Percentiles rank a stretch among this genome's conserved stretches.
Conservation (phyloP, 2,113 vertebrate species). For the Sardina pilchardus region DNA sequence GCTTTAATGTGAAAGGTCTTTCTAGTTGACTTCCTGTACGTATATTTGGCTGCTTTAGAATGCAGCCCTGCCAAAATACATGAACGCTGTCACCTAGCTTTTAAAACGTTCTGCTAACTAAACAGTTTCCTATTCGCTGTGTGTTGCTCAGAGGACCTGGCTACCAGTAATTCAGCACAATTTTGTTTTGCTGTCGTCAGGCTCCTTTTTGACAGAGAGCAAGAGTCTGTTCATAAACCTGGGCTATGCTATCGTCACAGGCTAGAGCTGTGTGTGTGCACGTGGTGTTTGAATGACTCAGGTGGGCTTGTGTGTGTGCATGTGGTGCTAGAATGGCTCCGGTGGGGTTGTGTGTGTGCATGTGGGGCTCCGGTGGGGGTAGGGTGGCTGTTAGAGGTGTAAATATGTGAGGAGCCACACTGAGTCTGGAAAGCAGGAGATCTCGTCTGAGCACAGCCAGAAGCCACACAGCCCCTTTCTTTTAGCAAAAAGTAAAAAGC, state of each 20-base stretch:
- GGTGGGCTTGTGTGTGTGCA: too few species aligned
- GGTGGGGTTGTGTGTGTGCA: neutral
- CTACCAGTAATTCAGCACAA: neutral
- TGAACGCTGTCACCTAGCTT: neutral
- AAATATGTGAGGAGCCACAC: neutral
- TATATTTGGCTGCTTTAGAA: neutral
- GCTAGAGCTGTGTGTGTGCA: neutral
- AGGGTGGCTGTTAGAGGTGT: neutral
- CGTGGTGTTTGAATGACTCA: neutral
- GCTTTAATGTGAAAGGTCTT: neutral
- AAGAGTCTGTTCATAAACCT: neutral
- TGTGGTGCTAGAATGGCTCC: neutral
- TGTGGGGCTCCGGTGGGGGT: neutral
- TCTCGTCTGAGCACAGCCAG: neutral
- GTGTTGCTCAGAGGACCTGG: neutral
- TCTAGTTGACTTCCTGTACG: neutral
- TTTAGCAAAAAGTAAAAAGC: neutral
- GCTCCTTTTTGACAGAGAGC: too few species aligned
- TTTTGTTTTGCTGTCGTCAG: neutral
- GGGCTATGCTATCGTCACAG: neutral
- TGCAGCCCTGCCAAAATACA: neutral
- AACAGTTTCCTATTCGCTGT: neutral
- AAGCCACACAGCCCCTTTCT: neutral
- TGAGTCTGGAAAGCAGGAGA: neutral
- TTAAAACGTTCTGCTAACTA: neutral